Conservation (phyloP, 30 jellyfish, hydroid and myxozoan species). For the Thelohanellus kitauei region DNA sequence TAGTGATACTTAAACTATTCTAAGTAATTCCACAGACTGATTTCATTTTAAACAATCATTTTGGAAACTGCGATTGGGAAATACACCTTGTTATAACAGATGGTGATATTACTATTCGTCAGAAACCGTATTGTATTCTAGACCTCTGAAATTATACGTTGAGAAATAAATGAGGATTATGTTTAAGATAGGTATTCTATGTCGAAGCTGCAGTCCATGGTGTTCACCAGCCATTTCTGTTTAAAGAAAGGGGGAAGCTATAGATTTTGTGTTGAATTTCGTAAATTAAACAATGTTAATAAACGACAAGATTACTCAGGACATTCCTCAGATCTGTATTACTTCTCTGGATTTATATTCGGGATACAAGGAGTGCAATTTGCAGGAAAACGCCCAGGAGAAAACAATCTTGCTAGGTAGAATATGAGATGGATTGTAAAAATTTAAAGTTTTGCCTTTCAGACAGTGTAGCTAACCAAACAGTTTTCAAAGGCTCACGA, state of each 20-base stretch:
- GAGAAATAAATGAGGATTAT: constrained; percentile 3
- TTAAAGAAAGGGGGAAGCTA: constrained; percentile 14
- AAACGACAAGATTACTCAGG: constrained; percentile 14
- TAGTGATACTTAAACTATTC: too few relatives aligned
- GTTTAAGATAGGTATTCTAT: constrained; percentile 12
- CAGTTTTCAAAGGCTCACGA: constrained; percentile 17
- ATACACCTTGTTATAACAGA: constrained; percentile 13
- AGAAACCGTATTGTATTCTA: constrained; percentile 13
- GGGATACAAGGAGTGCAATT: constrained; percentile 11
- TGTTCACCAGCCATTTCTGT: constrained; percentile 14
- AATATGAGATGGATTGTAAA: constrained; percentile 10
- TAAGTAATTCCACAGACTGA: too few relatives aligned
- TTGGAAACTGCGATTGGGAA: constrained; percentile 10
- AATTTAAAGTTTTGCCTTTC: constrained; percentile 10
- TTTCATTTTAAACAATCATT: too few relatives aligned
- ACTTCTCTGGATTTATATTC: constrained; percentile 13
- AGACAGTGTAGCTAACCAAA: constrained; percentile 15
- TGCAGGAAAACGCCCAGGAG: constrained; percentile 7
- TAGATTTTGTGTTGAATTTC: constrained; percentile 12
- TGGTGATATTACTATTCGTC: constrained; percentile 8
- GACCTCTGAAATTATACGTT: constrained; percentile 6
- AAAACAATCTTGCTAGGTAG: constrained; percentile 8
- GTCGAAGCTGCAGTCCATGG: constrained; percentile 13
- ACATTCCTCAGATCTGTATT: constrained; percentile 8
- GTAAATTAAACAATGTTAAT: constrained; percentile 8